These are phyloP conservation scores for Grammomys surdaster DNA, from an alignment of 2,113 vertebrate species.

Conservation along the genomic window DNA sequence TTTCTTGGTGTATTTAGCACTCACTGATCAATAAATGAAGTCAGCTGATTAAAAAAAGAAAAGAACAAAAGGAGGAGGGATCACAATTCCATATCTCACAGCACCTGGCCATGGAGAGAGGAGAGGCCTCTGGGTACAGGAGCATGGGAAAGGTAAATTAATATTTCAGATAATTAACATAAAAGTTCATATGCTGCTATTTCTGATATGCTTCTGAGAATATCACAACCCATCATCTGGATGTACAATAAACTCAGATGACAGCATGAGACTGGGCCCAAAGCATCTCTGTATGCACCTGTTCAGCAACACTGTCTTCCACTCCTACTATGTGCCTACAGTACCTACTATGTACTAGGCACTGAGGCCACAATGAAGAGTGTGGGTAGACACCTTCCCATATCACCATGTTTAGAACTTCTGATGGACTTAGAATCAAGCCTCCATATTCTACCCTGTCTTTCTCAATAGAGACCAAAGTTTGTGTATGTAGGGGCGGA, in stretches of 20 bases:
- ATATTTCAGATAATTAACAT: background rate
- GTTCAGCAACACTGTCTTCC: too few species aligned
- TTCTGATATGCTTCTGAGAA: background rate
- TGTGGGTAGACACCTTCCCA: background rate
- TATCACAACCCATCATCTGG: background rate
- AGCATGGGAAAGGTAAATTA: background rate
- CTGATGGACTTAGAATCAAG: background rate
- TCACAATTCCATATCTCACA: background rate
- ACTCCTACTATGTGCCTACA: accelerated
- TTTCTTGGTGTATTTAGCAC: constrained; percentile 76
- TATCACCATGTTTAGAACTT: background rate
- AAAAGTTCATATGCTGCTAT: background rate
- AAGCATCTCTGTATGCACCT: background rate
- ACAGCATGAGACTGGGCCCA: background rate
- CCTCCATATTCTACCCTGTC: background rate
- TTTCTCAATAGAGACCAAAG: background rate
- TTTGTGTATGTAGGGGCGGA: background rate
- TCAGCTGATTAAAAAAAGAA: background rate
- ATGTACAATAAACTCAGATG: background rate
- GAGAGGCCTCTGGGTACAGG: background rate
- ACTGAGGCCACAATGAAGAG: background rate
- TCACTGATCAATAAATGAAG: constrained; percentile 77
- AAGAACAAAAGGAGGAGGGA: background rate
- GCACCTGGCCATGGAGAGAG: background rate
- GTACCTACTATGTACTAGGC: background rate